A percentile compares a stretch with the other conserved stretches of the same genome.
Conservation (phyloP, 1,140 invertebrate species). For the Lysiphlebus fabarum region DNA sequence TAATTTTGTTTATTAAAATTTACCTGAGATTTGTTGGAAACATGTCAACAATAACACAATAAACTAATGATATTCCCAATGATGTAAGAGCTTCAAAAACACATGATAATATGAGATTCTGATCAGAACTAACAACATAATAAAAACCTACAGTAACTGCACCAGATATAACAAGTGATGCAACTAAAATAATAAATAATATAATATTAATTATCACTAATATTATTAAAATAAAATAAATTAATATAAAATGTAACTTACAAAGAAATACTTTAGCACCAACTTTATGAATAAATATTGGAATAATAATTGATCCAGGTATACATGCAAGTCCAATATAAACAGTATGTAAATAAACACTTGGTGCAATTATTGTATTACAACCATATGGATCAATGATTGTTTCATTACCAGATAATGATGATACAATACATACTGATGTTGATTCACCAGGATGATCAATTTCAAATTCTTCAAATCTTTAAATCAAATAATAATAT, state of each 20-base stretch:
- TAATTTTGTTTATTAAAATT: background rate
- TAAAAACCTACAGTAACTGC: conserved; percentile 74
- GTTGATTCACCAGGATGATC: conserved; percentile 61
- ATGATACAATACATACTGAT: conserved; percentile 70
- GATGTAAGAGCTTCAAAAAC: conserved; percentile 74
- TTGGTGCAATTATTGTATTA: conserved; percentile 54
- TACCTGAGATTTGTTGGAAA: conserved; percentile 77
- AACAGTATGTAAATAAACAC: conserved; percentile 69
- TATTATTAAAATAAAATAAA: conserved; percentile 7
- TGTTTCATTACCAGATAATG: conserved; percentile 41
- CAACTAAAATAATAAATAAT: conserved; percentile 58
- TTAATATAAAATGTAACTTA: conserved; percentile 49
- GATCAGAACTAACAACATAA: conserved; percentile 66
- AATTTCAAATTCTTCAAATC: conserved; percentile 69
- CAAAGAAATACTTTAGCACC: conserved; percentile 73
- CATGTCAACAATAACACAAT: conserved; percentile 72
- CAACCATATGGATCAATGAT: conserved; percentile 45
- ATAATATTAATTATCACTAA: conserved; percentile 8
- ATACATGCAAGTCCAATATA: conserved; percentile 72
- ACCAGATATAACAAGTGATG: conserved; percentile 69
- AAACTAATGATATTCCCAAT: conserved; percentile 70
- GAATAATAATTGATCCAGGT: conserved; percentile 69
- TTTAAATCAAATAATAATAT: conserved; percentile 43
- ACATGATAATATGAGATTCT: conserved; percentile 71
- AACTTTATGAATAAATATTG: conserved; percentile 68